Base-by-base conservation (phyloP, 2,113 vertebrate genomes). In the Myxocyprinus asiaticus region DNA sequence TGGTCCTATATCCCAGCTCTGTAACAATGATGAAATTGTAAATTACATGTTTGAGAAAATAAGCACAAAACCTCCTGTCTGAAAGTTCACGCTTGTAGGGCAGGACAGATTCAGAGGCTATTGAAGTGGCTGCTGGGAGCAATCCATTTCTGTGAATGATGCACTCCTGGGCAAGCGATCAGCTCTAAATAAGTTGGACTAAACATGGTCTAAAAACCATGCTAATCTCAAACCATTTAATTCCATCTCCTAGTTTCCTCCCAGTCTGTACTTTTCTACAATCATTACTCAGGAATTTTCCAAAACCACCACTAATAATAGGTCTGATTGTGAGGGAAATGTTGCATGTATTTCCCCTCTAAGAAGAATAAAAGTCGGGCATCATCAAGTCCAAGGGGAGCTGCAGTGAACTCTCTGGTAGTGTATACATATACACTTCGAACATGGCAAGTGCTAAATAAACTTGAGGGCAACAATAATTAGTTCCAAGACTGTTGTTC, bases 281-380 rank as follows among this genome's bases (percentile, higher is more conserved):
- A 83, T 87, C 87, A 88, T 85, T 87, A 83, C 80, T 64, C 58
- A 82, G 82, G 88, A 88, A 88, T 88, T 87, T 90, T 89, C 82
- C 85, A 87, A 77, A 84, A 77, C 83, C 87, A 82, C 76, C 53
- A 87, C 86, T 90, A 86, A 87, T 89, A 92, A 89, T 85, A 87
- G 77, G 86, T 81, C 80, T 83, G 81, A 88, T 83, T 88, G 67
- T 82, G 63, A 65, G 76, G 86, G 77, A 83, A 84, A 86, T 82
- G 85, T 77, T 86, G 81, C 86, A 83, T 84, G 86, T 84, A 77
- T 42, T 65, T 74, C 71, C 66, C 59, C 81, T 59, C 67, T 75
- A 80, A 51, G 50, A 67, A 66, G 68, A 55, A 59, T 63, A 67
- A n/a, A 63, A 63, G 47, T 7, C 75, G 33, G 4, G 11, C 50